Base-by-base conservation (phyloP, 1,140 invertebrate species). In the Hermatobates lingyangjiaoensis region DNA sequence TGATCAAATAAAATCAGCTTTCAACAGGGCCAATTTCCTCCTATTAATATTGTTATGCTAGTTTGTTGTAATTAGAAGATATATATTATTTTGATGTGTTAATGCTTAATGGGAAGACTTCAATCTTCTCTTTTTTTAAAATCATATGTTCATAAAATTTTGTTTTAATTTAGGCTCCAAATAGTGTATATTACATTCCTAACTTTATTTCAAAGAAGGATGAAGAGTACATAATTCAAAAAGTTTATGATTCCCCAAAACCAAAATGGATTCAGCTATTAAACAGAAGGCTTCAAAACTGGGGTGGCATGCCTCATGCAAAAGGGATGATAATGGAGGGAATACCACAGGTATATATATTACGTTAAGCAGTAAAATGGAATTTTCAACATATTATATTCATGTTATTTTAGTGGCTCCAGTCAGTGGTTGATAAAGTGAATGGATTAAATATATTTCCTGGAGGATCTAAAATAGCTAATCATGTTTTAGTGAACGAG, bases 401-500 rank as follows among this genome's bases (percentile, higher is more conserved):
- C 7, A 34, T 10, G 7, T n/a, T 55, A 48, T 60, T 58, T 56
- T 61, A 65, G 52, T 97, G 92, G 91, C 68, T 97, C 2, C 66
- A 79, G 55, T 66, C 59, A 7, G 85, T 81, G 59, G 68, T 87
- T 20, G 68, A 84, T n/a, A 81, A 75, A 70, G 76, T 97, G 34
- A 68, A 74, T 54, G 61, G 67, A 7, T 63, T 91, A 3, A 71
- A 78, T 48, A 59, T 90, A 27, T 95, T 95, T 72, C 73, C 74
- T 30, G 72, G 72, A 20, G 44, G 48, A 2, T 77, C 77, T 56
- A 79, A 79, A 59, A 54, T 57, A 27, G 83, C 91, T 15, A 98
- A 98, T 68, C 93, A 98, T 73, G 82, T 97, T 3, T 67, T 98
- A 23, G 80, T 98, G 1, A 98, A 98, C 71, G 94, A 98, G 68